Base-by-base conservation (phyloP, 2,797 vertebrate genomes). In the Ficedula albicollis region DNA sequence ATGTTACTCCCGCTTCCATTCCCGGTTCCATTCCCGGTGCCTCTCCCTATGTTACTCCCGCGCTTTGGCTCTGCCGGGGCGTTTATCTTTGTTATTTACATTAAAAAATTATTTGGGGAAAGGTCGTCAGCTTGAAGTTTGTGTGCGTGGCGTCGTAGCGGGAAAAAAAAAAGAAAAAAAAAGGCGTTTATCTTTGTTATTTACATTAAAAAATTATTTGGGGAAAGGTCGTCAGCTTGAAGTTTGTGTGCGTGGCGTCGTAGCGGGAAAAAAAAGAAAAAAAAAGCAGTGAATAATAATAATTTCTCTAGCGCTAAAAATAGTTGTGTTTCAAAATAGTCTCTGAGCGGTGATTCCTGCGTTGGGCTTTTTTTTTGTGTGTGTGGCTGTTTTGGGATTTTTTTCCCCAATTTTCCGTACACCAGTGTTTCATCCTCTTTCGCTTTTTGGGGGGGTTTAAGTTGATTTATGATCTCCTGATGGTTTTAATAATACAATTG, bases 351-450 rank as follows among this genome's bases (percentile, higher is more conserved):
- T 0, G 54, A 11, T 79, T 44, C 51, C 12, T 66, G 43, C 9
- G 0, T 15, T 38, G 26, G 26, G 51, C 5, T 36, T 36, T 27
- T 46, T 43, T 32, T 46, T 5, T 9, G 29, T 10, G 34, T 21
- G 54, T 8, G 39, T 21, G 54, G 1, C 15, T 49, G 15, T 20
- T 43, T 36, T 3, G 54, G n/a, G 29, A 3, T 14, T 27, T 46
- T 29, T 48, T 2, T 3, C 3, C 2, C 3, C 13, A 3, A 0
- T 49, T 69, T 3, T 0, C 8, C 27, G 0, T 5, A 0, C 10
- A 4, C 3, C 13, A 2, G 0, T 20, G 3, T 78, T 68, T 66
- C 23, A 34, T 7, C 0, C 1, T 27, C 3, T 25, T 54, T 43
- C 5, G 3, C 6, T 32, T 58, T 41, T 48, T 27, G 12, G 1